A percentile compares a stretch with the other conserved stretches of the same genome.
Evolutionary conservation across 2,888 invertebrate species (phyloP).

Genomic region (Harpalus rufipes): DNA sequence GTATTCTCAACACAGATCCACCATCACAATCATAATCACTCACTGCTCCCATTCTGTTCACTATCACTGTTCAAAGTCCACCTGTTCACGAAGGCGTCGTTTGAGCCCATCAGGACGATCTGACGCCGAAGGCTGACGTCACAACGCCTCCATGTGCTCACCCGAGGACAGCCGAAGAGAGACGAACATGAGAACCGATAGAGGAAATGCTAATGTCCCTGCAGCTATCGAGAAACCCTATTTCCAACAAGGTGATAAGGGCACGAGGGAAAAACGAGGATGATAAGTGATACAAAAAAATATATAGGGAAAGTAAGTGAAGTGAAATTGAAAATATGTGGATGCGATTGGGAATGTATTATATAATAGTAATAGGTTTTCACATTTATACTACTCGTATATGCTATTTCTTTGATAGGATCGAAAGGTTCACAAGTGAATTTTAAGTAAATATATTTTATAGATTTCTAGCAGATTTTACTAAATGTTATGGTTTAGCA

Average conservation of each 20-base stretch:
- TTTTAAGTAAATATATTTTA: too few relatives aligned
- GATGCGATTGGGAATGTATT: not conserved
- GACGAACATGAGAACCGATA: conserved; percentile 29
- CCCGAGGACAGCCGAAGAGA: conserved; percentile 43
- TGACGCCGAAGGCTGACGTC: conserved; percentile 60
- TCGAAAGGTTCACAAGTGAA: too few relatives aligned
- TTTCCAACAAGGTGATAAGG: conserved; percentile 15
- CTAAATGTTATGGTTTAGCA: too few relatives aligned
- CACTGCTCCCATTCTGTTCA: conserved; percentile 54
- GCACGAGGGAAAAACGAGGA: conserved; percentile 42
- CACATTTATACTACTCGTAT: not conserved
- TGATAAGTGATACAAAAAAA: conserved; percentile 44
- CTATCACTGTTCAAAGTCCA: conserved; percentile 12
- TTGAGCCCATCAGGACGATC: conserved; percentile 10
- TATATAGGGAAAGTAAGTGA: conserved; percentile 46
- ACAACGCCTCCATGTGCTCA: conserved; percentile 55
- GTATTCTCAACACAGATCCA: conserved; percentile 33
- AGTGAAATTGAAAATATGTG: conserved; percentile 31
- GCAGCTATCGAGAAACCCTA: conserved; percentile 53
- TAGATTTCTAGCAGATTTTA: too few relatives aligned
- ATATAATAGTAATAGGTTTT: not conserved
- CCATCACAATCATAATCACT: conserved; percentile 40
- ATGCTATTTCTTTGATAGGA: too few relatives aligned
- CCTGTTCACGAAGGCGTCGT: conserved; percentile 8
- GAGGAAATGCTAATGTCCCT: conserved; percentile 61